These are phyloP conservation scores for Perca fluviatilis DNA, from an alignment of 2,113 vertebrate genomes.

Conservation along the genomic window DNA sequence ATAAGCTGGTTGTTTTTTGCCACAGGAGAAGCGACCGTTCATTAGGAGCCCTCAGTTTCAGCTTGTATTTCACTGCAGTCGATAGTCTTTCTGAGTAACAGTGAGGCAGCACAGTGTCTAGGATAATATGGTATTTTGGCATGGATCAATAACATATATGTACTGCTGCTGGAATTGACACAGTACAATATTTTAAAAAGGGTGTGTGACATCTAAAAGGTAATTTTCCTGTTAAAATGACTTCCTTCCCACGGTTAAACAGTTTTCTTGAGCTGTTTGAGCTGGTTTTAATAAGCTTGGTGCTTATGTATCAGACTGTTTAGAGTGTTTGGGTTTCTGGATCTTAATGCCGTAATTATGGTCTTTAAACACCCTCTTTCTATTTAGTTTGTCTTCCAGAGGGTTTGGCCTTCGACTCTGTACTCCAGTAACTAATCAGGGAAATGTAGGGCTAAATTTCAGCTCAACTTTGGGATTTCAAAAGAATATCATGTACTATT, in stretches of 20 bases:
- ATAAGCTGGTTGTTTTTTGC: slow-evolving; percentile 45
- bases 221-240: slow-evolving; percentile 17
- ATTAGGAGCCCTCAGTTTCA: slow-evolving; percentile 32
- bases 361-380: slow-evolving; percentile 34
- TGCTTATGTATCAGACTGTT: slow-evolving; percentile 26
- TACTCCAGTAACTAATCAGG: slow-evolving; percentile 3
- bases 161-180: neutral
- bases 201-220: slow-evolving; percentile 37
- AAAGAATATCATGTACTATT: slow-evolving; percentile 3
- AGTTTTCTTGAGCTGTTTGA: slow-evolving; percentile 29
- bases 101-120: neutral
- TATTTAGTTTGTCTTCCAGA: slow-evolving; percentile 18
- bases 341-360: slow-evolving; percentile 54
- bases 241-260: neutral
- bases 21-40: slow-evolving; percentile 19
- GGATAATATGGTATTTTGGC: slow-evolving; percentile 19
- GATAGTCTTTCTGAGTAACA: neutral
- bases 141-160: slow-evolving; percentile 28
- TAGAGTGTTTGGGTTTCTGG: slow-evolving; percentile 39
- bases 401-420: slow-evolving; percentile 1
- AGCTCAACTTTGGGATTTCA: neutral
- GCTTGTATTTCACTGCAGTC: slow-evolving; percentile 35
- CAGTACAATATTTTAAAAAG: slow-evolving; percentile 15
- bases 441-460: neutral
- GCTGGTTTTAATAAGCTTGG: slow-evolving; percentile 67